Percentiles rank a stretch among this genome's conserved stretches.
phyloP scores from a whole-genome alignment of 2,113 vertebrate genomes.

The Ictalurus furcatus region DNA sequence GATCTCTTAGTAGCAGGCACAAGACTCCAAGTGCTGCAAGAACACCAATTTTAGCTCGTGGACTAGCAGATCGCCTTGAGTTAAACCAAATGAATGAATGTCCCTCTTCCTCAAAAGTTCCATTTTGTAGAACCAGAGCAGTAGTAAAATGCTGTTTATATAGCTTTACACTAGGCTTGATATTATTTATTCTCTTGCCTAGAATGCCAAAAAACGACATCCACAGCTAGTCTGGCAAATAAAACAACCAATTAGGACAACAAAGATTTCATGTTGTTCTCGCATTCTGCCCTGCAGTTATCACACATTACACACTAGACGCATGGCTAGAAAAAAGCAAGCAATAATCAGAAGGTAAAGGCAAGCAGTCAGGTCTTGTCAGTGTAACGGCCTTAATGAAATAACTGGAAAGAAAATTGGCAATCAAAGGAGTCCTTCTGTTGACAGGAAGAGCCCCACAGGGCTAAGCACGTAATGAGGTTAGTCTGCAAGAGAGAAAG shows the following conservation, averaged over 20 bases:
- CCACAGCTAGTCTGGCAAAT: conserved; percentile 6
- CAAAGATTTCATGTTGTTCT: background rate
- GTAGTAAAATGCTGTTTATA: background rate
- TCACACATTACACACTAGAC: background rate
- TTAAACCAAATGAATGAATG: background rate
- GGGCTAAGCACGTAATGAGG: conserved; percentile 38
- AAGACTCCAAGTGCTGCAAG: background rate
- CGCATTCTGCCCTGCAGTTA: background rate
- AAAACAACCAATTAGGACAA: conserved; percentile 14
- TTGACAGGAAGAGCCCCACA: conserved; percentile 43
- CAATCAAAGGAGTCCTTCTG: conserved; percentile 47
- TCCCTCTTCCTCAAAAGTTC: background rate
- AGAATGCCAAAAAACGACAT: background rate
- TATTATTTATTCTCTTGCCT: background rate
- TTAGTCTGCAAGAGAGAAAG: conserved; percentile 23
- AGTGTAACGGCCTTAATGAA: conserved; percentile 44
- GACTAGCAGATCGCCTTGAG: background rate
- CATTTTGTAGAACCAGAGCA: background rate
- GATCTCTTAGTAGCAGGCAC: background rate
- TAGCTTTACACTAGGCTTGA: background rate
- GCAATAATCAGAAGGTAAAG: conserved; percentile 16
- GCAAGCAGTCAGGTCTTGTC: conserved; percentile 32
- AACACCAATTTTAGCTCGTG: conserved; percentile 12
- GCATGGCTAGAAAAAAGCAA: conserved; percentile 5
- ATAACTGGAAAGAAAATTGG: conserved; percentile 50